Evolutionary conservation across 35 echinoderm and acorn worm species (phyloP).

Genomic region (Lytechinus variegatus): DNA sequence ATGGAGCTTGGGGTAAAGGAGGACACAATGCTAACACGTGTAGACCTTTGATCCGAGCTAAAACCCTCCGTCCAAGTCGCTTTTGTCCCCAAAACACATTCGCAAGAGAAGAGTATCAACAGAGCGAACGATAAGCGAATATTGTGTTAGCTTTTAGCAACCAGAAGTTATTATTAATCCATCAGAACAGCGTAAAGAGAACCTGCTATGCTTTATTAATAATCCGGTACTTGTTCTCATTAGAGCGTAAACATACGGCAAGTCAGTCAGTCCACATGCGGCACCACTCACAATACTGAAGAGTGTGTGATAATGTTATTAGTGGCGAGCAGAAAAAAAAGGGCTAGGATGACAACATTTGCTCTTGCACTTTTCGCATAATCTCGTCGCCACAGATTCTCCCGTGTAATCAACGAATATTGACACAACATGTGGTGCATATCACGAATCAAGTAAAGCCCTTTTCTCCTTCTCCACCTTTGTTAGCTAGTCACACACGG

Average conservation of each 20-base stretch:
- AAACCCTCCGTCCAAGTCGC: neutral
- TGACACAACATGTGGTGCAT: constrained; percentile 52
- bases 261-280: neutral
- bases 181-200: neutral
- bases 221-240: constrained; percentile 11
- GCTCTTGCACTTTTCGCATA: constrained; percentile 28
- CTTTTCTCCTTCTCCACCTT: neutral
- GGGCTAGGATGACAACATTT: constrained; percentile 28
- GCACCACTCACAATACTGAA: neutral
- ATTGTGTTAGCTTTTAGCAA: constrained; percentile 30
- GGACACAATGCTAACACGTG: constrained; percentile 28
- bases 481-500: neutral
- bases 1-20: neutral
- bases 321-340: neutral
- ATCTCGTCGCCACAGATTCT: constrained; percentile 17
- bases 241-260: neutral
- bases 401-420: constrained; percentile 37
- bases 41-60: constrained; percentile 35
- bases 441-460: constrained; percentile 36
- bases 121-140: constrained; percentile 44
- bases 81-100: constrained; percentile 53
- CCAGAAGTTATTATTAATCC: constrained; percentile 49
- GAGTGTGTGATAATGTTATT: constrained; percentile 13
- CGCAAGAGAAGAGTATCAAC: constrained; percentile 31
- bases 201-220: constrained; percentile 42